Base-by-base conservation (phyloP, 2,797 vertebrate genomes). In the Phylloscopus collybita region DNA sequence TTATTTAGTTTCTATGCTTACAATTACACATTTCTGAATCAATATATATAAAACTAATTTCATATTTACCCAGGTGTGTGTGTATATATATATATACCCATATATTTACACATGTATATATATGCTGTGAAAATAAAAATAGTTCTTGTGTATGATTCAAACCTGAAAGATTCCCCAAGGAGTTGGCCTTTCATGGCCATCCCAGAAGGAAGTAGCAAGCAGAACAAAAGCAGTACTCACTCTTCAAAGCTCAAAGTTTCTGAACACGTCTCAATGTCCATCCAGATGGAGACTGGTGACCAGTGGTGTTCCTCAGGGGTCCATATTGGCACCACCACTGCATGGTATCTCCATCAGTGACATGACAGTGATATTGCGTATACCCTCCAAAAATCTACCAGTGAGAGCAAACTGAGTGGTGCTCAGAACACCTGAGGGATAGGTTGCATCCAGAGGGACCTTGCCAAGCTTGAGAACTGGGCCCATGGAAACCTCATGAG, bases 361-460 rank as follows among this genome's bases (percentile, higher is more conserved):
- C 54, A 44, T 2, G 22, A 42, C 17, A 32, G 11, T 16, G 53
- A 18, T 10, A 54, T 0, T 1, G 5, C 65, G 36, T 10, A 13
- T 8, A n/a, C 9, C 5, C 27, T 29, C 45, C 19, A 27, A 18
- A 84, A 67, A 45, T 44, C 38, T 12, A 17, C 21, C 5, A 1
- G 36, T 0, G 1, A 66, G 22, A 67, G 9, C 45, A 51, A 50
- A 50, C 15, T 27, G 45, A 75, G 38, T 5, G 10, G 38, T 9
- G n/a, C 2, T 2, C 42, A 54, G 25, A 30, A 80, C 69, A 74
- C 21, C 40, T 42, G 78, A 67, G 47, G 30, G n/a, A 32, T 26
- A 21, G 21, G 4, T 9, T 9, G 1, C 61, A 61, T 19, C 44
- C 69, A 47, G n/a, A 80, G 61, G 6, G 30, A 53, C 16, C n/a